A percentile compares a stretch with the other conserved stretches of the same genome.
phyloP scores from a whole-genome alignment of 2,888 invertebrate species.

The Pollenia angustigena region DNA sequence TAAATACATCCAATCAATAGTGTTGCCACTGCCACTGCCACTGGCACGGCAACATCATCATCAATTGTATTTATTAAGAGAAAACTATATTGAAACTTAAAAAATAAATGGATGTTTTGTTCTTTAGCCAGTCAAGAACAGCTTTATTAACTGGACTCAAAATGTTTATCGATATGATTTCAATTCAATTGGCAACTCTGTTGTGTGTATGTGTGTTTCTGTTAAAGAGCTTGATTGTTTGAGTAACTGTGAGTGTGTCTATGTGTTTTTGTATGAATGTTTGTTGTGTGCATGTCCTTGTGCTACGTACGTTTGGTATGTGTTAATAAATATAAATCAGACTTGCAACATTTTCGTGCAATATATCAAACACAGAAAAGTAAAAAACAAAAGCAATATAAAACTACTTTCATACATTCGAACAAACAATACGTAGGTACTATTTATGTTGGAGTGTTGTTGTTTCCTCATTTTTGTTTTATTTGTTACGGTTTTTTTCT shows the following conservation, averaged over 20 bases:
- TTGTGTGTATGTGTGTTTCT: constrained; percentile 49
- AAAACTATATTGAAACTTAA: neutral
- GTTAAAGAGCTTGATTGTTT: neutral
- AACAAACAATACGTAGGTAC: neutral
- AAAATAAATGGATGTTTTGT: neutral
- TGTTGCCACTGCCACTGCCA: constrained; percentile 8
- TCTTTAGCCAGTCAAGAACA: neutral
- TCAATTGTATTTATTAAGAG: constrained; percentile 23
- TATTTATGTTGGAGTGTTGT: constrained; percentile 9
- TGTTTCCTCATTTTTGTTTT: constrained; percentile 43
- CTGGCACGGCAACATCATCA: neutral
- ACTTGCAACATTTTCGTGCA: constrained; percentile 72
- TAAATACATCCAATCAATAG: neutral
- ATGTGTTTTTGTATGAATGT: constrained; percentile 8
- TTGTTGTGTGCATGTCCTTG: constrained; percentile 17
- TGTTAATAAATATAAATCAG: constrained; percentile 81
- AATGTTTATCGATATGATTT: constrained; percentile 13
- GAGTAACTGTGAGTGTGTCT: neutral
- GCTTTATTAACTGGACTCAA: constrained; percentile 18
- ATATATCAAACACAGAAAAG: constrained; percentile 43
- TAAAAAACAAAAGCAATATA: constrained; percentile 19
- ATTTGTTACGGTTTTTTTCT: constrained; percentile 43
- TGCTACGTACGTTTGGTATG: constrained; percentile 37
- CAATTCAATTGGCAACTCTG: constrained; percentile 43
- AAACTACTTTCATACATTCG: constrained; percentile 1